Evolutionary conservation across 2,797 vertebrate genomes (phyloP), one percentile per base, ranked within the genome.

Genomic region (Psittacula echo): DNA sequence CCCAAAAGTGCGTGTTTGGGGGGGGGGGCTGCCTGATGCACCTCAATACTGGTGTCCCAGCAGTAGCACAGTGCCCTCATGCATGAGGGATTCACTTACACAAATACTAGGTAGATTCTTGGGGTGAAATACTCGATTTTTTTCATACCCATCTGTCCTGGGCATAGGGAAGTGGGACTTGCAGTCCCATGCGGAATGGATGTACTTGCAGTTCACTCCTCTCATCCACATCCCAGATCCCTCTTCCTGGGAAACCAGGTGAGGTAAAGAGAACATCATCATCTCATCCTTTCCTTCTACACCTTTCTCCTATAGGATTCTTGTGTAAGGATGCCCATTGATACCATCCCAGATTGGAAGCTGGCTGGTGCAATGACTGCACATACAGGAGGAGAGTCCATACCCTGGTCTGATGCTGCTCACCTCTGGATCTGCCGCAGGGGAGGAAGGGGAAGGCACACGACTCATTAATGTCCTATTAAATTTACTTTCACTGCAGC

Each of bases 371-470:
- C 54, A 56, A 26, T 2, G 48, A 24, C 4, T 18, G 7, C 16
- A 24, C 1, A 4, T 18, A 34, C 39, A 79, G 50, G 47, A 68
- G 21, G 7, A 65, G 64, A 48, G 44, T 54, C 23, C 4, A 2
- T 53, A 53, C 20, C 65, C 45, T 8, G 21, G 10, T 21, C 29
- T 87, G 74, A 39, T 13, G 19, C 34, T 0, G 0, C 44, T 56
- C 5, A 1, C 70, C 27, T n/a, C 0, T 0, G 73, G 42, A 56
- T 17, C 56, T 66, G 72, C 78, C 0, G 0, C 1, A 20, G 39
- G 27, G 0, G 2, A 81, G 34, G 75, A 53, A 51, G 30, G 13
- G 41, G 39, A 64, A 13, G 64, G 51, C 1, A 4, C 22, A 15
- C 0, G 0, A 3, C 11, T 89, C 70, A 44, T 62, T 75, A 74